Evolutionary conservation across 2,888 invertebrate species (phyloP), one percentile per base, ranked within the genome.

Genomic region (Pandemis cinnamomeana): DNA sequence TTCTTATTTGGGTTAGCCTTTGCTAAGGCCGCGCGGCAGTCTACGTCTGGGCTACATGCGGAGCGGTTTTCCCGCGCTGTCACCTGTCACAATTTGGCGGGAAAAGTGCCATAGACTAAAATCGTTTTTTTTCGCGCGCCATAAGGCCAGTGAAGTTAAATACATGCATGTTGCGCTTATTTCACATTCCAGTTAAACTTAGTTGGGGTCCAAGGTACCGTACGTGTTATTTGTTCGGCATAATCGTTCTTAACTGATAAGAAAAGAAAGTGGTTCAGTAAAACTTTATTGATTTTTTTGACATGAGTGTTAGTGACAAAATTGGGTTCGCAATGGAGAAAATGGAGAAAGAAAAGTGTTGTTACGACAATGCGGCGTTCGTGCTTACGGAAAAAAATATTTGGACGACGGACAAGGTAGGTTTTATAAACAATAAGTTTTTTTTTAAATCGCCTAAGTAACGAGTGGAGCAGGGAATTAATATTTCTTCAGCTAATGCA

Each of bases 281-380:
- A 55, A 48, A 51, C 8, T 61, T 58, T n/a, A n/a, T 44, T 13
- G 13, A 8, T 53, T 66, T 71, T 67, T 61, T 69, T 55, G 80
- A 79, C 68, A 83, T 84, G 83, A 79, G 75, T 77, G 78, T 77
- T 64, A 77, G 75, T 78, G 79, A 79, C 46, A 83, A 80, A 80
- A 80, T 82, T 62, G 77, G 78, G 42, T 78, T 77, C 63, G 80
- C 77, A 44, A 76, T 78, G 77, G 80, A 74, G 75, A 86, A 83
- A 82, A 84, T 83, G 80, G 80, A 83, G 51, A 84, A 84, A 72
- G 86, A 86, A 69, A 88, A 87, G 77, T 82, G 84, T 80, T 84
- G 88, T 75, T 91, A 89, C 75, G 90, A 91, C 77, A 93, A 93
- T 79, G 83, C 87, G 8, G 94, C 87, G 62, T 93, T 90, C 82